phyloP scores from a whole-genome alignment of 2,113 vertebrate species.

The Litocranius walleri region DNA sequence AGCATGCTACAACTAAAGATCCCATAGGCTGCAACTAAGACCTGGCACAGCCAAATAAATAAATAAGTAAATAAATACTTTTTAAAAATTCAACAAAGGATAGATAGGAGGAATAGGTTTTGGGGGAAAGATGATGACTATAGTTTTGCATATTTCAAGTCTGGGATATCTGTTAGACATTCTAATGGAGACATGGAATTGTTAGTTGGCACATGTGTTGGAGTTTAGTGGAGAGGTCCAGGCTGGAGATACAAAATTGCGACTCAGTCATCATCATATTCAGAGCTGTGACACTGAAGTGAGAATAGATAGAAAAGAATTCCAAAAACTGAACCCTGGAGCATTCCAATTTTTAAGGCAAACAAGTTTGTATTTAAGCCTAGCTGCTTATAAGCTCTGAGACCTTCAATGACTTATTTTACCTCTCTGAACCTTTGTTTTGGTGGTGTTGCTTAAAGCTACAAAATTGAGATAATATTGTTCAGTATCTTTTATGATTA shows the following conservation, averaged over 20 bases:
- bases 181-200: neutral
- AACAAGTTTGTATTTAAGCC: conserved; percentile 13
- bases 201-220: neutral
- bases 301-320: neutral
- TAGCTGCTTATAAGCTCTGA: neutral
- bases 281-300: neutral
- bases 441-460: neutral
- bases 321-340: neutral
- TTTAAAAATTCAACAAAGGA: neutral
- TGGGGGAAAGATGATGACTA: neutral
- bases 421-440: neutral
- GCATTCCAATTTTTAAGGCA: neutral
- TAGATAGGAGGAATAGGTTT: neutral
- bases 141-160: neutral
- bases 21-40: neutral
- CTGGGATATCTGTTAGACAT: neutral
- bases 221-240: neutral
- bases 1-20: neutral
- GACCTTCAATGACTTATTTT: neutral
- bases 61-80: neutral
- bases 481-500: neutral
- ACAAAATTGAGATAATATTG: neutral
- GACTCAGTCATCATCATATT: neutral
- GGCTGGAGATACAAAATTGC: neutral
- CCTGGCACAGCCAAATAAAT: neutral